Evolutionary conservation across 2,113 vertebrate genomes (phyloP), one percentile per base, ranked within the genome.

Genomic region (Plotosus lineatus): DNA sequence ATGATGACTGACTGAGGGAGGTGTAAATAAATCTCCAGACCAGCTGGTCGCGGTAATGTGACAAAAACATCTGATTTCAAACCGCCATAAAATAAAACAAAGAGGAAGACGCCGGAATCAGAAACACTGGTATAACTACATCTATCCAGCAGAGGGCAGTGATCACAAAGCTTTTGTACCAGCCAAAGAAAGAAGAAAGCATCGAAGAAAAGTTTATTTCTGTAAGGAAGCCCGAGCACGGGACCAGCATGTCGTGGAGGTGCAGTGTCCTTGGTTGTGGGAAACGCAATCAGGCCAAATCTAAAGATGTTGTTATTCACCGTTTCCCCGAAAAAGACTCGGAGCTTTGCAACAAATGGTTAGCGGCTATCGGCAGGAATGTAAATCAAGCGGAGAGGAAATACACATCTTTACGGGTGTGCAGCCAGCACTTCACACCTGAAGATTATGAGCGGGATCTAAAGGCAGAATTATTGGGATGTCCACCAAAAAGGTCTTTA

Each of bases 181-280:
- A 19, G 28, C 58, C 31, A 10, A 60, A 28, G 12, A 26, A 14
- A 31, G 10, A 60, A 31, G 1, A 28, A 26, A 15, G 3, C 23
- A 9, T 55, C 7, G 23, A 55, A n/a, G 53, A 55, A 55, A 55
- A 10, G 4, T 12, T 60, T 28, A 28, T n/a, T n/a, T n/a, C n/a
- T n/a, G n/a, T n/a, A n/a, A n/a, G n/a, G n/a, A n/a, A n/a, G n/a
- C n/a, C n/a, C n/a, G n/a, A n/a, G n/a, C n/a, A n/a, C n/a, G n/a
- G n/a, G n/a, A n/a, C n/a, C n/a, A n/a, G 5, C 11, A 69, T 69
- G 65, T 46, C 65, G 23, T 69, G 65, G 65, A 69, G 65, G 65
- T 69, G 65, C 9, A 69, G 65, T 44, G 65, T 69, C 40, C 65
- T 4, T 0, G 65, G 65, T 2, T 69, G 65, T 69, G 65, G 65